phyloP scores from a whole-genome alignment of 2,113 vertebrate species.

The Pteruthius melanotis region DNA sequence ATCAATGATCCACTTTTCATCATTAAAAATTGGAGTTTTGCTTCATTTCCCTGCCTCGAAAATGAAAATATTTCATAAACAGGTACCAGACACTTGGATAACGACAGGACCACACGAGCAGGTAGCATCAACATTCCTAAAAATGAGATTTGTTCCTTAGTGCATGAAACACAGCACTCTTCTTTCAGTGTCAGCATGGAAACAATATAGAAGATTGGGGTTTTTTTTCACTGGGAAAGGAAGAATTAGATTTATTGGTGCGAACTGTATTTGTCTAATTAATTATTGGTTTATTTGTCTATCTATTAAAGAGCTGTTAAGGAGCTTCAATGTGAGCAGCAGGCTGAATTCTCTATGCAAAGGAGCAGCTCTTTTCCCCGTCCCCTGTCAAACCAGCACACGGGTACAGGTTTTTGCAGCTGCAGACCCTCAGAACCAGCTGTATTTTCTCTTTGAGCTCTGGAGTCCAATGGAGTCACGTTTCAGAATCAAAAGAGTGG shows the following conservation, averaged over 20 bases:
- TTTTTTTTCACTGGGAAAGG: background rate
- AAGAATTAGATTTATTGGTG: background rate
- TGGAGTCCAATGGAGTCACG: background rate
- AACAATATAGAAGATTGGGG: background rate
- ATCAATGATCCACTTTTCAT: background rate
- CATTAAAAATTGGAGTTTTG: background rate
- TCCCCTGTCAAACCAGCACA: background rate
- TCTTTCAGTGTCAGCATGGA: background rate
- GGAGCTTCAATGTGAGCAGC: background rate
- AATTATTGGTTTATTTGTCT: background rate
- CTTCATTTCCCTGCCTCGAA: background rate
- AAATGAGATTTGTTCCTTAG: background rate
- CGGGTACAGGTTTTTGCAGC: background rate
- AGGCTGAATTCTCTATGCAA: background rate
- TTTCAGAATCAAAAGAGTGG: background rate
- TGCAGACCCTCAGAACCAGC: fast-evolving
- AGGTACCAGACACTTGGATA: background rate
- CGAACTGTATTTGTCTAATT: background rate
- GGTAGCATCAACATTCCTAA: background rate
- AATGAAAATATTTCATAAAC: background rate
- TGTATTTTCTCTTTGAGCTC: background rate
- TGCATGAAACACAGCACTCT: background rate
- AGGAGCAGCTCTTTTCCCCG: background rate
- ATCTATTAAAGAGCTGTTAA: background rate
- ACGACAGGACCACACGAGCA: background rate